Conservation (phyloP, 1,140 invertebrate genomes). For the Tyrophagus putrescentiae region DNA sequence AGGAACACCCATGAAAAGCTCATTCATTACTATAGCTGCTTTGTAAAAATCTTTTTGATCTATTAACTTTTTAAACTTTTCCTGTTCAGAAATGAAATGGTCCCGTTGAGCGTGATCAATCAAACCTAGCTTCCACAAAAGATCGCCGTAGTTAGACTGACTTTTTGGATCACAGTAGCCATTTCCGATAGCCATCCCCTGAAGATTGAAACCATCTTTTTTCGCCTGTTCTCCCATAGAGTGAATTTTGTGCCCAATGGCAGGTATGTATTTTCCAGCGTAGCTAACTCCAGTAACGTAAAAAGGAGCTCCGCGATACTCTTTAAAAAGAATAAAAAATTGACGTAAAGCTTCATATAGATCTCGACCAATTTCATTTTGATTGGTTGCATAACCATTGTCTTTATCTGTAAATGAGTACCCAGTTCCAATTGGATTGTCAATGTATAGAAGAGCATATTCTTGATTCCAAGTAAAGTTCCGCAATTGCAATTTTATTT, state of each 20-base stretch:
- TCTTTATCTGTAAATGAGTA: constrained; percentile 28
- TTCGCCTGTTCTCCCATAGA: constrained; percentile 33
- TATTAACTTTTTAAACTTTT: constrained; percentile 42
- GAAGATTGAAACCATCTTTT: constrained; percentile 30
- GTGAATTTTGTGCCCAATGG: constrained; percentile 56
- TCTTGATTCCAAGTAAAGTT: constrained; percentile 55
- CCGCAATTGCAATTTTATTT: constrained; percentile 33
- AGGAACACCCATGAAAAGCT: constrained; percentile 45
- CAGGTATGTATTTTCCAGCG: constrained; percentile 52
- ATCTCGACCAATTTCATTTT: constrained; percentile 23
- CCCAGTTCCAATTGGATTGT: constrained; percentile 64
- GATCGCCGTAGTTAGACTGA: constrained; percentile 60
- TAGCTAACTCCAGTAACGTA: constrained; percentile 29
- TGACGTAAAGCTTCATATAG: constrained; percentile 25
- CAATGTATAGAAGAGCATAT: constrained; percentile 63
- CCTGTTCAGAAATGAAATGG: constrained; percentile 45
- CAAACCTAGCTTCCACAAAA: constrained; percentile 62
- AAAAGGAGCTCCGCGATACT: constrained; percentile 25
- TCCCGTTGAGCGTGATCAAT: constrained; percentile 42
- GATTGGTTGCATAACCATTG: constrained; percentile 24
- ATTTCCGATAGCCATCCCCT: constrained; percentile 61
- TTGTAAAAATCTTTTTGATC: constrained; percentile 41
- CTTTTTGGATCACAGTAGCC: constrained; percentile 62
- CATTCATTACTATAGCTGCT: constrained; percentile 45
- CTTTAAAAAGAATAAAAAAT: constrained; percentile 26